Conservation (phyloP, 2,113 vertebrate genomes). For the Dasypus novemcinctus region DNA sequence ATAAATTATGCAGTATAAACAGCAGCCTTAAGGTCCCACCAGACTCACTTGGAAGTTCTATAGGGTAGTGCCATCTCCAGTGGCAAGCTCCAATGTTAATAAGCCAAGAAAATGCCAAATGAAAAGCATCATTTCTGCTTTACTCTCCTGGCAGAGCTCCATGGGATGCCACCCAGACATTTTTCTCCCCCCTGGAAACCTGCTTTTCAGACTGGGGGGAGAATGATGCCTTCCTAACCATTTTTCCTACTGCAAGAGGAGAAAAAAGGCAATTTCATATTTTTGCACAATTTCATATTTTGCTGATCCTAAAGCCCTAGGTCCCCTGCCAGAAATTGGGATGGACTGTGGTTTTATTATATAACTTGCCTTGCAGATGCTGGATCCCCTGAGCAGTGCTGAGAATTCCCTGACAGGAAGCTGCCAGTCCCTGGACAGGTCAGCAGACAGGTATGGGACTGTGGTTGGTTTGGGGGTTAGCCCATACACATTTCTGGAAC, state of each 20-base stretch:
- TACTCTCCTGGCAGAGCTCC: slow-evolving; percentile 45
- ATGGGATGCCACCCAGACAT: slow-evolving; percentile 52
- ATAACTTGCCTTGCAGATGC: slow-evolving; percentile 84
- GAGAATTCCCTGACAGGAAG: slow-evolving; percentile 96
- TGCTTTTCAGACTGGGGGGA: slow-evolving; percentile 22
- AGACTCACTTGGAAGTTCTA: slow-evolving; percentile 35
- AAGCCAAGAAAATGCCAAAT: slow-evolving; percentile 66
- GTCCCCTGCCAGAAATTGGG: not conserved
- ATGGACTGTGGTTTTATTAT: not conserved
- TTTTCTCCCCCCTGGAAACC: slow-evolving; percentile 60
- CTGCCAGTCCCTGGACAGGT: slow-evolving; percentile 97
- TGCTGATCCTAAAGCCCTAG: not conserved
- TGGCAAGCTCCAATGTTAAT: not conserved
- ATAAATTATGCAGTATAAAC: slow-evolving; percentile 52
- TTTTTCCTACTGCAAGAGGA: not conserved
- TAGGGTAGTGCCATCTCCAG: slow-evolving; percentile 37
- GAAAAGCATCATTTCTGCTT: slow-evolving; percentile 43
- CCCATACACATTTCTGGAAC: not conserved
- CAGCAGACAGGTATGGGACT: slow-evolving; percentile 90
- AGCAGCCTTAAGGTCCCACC: slow-evolving; percentile 38
- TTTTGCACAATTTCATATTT: slow-evolving; percentile 1
- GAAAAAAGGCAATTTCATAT: slow-evolving; percentile 6
- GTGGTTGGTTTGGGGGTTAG: not conserved
- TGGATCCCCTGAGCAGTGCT: slow-evolving; percentile 95
- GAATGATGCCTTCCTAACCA: slow-evolving; percentile 20